Evolutionary conservation across 2,797 vertebrate genomes (phyloP).

Genomic region (Clarias fuscus): DNA sequence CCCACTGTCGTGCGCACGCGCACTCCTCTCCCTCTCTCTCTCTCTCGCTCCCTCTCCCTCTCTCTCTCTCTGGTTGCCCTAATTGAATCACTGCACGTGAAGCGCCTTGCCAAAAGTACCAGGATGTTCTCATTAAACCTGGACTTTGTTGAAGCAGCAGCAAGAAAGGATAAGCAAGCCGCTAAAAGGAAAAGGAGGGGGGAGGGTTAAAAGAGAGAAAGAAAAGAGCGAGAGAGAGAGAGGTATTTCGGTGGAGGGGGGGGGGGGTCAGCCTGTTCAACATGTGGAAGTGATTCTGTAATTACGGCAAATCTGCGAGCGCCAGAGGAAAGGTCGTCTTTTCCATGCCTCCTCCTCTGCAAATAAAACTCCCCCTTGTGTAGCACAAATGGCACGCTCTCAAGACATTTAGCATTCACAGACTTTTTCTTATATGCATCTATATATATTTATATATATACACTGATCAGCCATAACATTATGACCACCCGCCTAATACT

Average conservation of each 20-base stretch:
- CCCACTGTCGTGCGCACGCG: conserved; percentile 37
- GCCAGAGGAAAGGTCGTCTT: conserved; percentile 80
- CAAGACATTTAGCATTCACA: conserved; percentile 34
- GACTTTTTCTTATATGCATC: neutral
- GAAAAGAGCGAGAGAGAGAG: conserved; percentile 54
- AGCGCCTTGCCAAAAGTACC: conserved; percentile 72
- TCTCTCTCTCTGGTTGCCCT: conserved; percentile 31
- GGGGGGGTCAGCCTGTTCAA: conserved; percentile 77
- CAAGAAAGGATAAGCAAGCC: conserved; percentile 33
- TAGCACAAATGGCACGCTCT: conserved; percentile 46
- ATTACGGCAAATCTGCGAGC: conserved; percentile 84
- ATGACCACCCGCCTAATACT: no score
- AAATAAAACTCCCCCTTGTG: conserved; percentile 42
- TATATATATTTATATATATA: neutral
- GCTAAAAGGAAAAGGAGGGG: conserved; percentile 61
- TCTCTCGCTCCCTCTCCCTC: neutral
- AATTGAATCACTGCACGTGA: conserved; percentile 73
- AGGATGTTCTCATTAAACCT: conserved; percentile 79
- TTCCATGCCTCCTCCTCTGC: conserved; percentile 73
- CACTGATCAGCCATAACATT: no score
- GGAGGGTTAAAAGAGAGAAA: conserved; percentile 45
- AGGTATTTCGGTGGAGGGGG: conserved; percentile 62
- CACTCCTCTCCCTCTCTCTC: conserved; percentile 22
- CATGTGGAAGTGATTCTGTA: conserved; percentile 87
- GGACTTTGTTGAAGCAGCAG: conserved; percentile 75